Conservation (phyloP, 2,888 invertebrate species). For the Philhelius pedissequus region DNA sequence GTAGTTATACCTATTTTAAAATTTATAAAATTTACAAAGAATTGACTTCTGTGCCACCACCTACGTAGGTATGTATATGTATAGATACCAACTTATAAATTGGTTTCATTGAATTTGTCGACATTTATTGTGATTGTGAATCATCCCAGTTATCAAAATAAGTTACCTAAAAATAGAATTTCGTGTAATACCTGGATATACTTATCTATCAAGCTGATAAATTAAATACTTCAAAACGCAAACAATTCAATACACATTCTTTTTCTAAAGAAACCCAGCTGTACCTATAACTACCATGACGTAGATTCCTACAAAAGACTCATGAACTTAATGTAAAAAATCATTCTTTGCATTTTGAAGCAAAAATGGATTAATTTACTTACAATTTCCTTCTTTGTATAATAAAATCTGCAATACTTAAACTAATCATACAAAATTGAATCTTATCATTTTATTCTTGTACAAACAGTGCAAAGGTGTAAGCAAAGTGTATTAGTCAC, state of each 20-base stretch:
- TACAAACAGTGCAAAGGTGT: conserved; percentile 29
- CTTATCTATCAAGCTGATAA: too few species aligned
- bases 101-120: too few species aligned
- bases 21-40: too few species aligned
- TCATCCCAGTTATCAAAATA: neutral
- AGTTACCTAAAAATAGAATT: neutral
- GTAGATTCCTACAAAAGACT: too few species aligned
- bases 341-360: neutral
- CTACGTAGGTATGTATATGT: too few species aligned
- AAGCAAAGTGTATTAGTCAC: conserved; percentile 28
- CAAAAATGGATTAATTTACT: neutral
- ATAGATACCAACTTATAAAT: too few species aligned
- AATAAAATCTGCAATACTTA: conserved; percentile 13
- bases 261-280: neutral
- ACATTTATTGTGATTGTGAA: neutral
- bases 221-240: neutral
- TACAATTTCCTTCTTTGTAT: conserved; percentile 13
- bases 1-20: too few species aligned
- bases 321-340: too few species aligned
- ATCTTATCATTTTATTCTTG: conserved; percentile 46
- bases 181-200: too few species aligned
- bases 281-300: too few species aligned
- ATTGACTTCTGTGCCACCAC: too few species aligned
- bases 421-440: neutral
- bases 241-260: neutral